A percentile compares a stretch with the other conserved stretches of the same genome.
Evolutionary conservation across 2,797 vertebrate genomes (phyloP).

Genomic region (Ataeniobius toweri): DNA sequence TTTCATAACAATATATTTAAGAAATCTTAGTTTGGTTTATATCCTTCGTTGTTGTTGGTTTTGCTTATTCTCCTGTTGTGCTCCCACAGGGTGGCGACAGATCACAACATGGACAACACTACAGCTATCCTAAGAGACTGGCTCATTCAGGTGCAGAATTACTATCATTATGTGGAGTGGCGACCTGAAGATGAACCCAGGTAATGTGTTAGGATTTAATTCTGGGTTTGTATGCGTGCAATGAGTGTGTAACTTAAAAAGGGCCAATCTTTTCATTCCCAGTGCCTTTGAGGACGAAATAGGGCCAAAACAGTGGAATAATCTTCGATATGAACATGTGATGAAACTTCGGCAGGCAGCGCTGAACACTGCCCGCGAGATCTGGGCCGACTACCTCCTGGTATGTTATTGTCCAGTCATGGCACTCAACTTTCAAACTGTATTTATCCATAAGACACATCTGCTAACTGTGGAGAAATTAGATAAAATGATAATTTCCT

Average conservation of each 20-base stretch:
- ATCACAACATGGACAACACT: slow-evolving; percentile 89
- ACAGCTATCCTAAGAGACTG: slow-evolving; percentile 86
- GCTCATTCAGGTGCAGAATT: slow-evolving; percentile 84
- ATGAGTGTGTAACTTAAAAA: slow-evolving; percentile 9
- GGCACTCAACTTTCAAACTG: neutral
- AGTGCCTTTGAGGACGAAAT: slow-evolving; percentile 81
- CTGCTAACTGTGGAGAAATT: neutral
- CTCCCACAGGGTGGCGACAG: slow-evolving; percentile 87
- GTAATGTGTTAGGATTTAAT: slow-evolving; percentile 49
- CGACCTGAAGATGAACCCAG: slow-evolving; percentile 85
- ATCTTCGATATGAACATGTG: slow-evolving; percentile 85
- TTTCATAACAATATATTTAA: neutral
- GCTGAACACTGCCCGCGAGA: slow-evolving; percentile 84
- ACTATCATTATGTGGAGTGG: slow-evolving; percentile 93
- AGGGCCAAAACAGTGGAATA: slow-evolving; percentile 90
- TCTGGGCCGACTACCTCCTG: slow-evolving; percentile 91
- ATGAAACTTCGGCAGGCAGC: slow-evolving; percentile 92
- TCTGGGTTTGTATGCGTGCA: slow-evolving; percentile 5
- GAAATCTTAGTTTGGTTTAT: neutral
- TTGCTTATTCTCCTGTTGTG: neutral
- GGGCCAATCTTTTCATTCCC: slow-evolving; percentile 34
- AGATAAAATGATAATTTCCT: neutral
- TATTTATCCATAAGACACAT: neutral
- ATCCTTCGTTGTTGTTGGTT: neutral
- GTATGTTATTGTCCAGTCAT: slow-evolving; percentile 67